phyloP scores from a whole-genome alignment of 1,140 invertebrate species.

The Drosophila orena region DNA sequence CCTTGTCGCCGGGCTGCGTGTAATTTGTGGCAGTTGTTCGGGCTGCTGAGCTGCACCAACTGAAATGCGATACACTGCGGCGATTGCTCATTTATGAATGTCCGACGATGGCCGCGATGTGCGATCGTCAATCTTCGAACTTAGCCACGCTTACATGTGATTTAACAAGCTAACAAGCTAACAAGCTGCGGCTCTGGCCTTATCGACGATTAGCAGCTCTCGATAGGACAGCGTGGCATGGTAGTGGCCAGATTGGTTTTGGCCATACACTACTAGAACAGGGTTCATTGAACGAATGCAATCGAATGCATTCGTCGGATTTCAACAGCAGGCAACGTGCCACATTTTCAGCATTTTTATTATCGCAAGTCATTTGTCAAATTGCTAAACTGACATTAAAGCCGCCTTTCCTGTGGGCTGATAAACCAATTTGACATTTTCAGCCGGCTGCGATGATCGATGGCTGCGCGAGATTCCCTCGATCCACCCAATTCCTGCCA shows the following conservation, averaged over 20 bases:
- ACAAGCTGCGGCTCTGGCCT: slow-evolving; percentile 49
- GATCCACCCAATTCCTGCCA: background rate
- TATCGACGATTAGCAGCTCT: slow-evolving; percentile 60
- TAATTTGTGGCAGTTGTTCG: slow-evolving; percentile 78
- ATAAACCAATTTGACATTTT: slow-evolving; percentile 81
- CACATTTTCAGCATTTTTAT: slow-evolving; percentile 61
- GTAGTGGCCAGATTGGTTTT: slow-evolving; percentile 17
- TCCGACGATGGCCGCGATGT: slow-evolving; percentile 56
- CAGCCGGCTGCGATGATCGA: slow-evolving; percentile 65
- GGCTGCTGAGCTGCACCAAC: slow-evolving; percentile 21
- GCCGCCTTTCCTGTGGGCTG: slow-evolving; percentile 64
- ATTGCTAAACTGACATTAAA: slow-evolving; percentile 82
- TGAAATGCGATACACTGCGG: slow-evolving; percentile 65
- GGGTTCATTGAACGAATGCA: slow-evolving; percentile 26
- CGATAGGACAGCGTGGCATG: slow-evolving; percentile 27
- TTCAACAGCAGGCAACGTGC: slow-evolving; percentile 36
- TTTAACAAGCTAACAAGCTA: slow-evolving; percentile 68
- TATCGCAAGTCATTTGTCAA: slow-evolving; percentile 80
- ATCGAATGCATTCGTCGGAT: no score
- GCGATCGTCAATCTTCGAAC: slow-evolving; percentile 49
- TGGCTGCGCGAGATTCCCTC: slow-evolving; percentile 53
- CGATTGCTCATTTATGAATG: slow-evolving; percentile 63
- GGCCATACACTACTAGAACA: background rate
- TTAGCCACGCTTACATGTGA: slow-evolving; percentile 60
- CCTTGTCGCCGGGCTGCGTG: slow-evolving; percentile 72